Percentiles rank a stretch among this genome's conserved stretches.
These are phyloP conservation scores for Tarsius wallacei DNA, from an alignment of 2,797 vertebrate genomes.

Conservation along the genomic window DNA sequence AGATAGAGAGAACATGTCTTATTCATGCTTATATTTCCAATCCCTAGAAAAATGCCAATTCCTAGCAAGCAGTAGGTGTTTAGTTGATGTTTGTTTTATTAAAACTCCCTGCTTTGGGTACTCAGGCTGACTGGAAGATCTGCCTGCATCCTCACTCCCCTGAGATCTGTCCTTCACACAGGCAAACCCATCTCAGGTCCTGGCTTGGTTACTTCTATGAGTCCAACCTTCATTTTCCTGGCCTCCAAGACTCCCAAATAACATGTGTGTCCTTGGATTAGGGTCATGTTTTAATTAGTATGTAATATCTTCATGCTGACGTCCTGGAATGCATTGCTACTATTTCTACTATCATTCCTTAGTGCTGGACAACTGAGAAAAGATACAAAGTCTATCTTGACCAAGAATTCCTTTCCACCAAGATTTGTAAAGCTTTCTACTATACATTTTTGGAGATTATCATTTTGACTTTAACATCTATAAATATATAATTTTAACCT, in stretches of 20 bases:
- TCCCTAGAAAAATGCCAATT: not conserved
- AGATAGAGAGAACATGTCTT: not conserved
- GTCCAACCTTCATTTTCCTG: not conserved
- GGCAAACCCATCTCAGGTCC: not conserved
- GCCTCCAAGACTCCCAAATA: not conserved
- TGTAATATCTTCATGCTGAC: not conserved
- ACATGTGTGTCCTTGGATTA: not conserved
- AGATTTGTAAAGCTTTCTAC: constrained; percentile 12
- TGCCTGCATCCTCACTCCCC: not conserved
- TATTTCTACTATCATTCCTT: constrained; percentile 29
- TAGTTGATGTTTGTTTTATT: not conserved
- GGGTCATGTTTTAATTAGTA: not conserved
- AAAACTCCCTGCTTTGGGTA: not conserved
- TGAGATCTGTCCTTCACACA: not conserved
- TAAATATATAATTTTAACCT: constrained; percentile 23
- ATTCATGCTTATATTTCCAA: not conserved
- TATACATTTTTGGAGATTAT: constrained; percentile 2
- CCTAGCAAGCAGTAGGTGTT: not conserved
- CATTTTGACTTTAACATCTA: constrained; percentile 45
- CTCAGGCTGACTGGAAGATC: not conserved
- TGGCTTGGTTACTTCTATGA: not conserved
- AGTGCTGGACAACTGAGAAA: constrained; percentile 30
- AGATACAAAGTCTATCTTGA: constrained; percentile 38
- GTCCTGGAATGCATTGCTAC: not conserved
- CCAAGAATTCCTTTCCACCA: not conserved